These are phyloP conservation scores for Liposcelis brunnea DNA, from an alignment of 2,888 invertebrate genomes.

Conservation along the genomic window DNA sequence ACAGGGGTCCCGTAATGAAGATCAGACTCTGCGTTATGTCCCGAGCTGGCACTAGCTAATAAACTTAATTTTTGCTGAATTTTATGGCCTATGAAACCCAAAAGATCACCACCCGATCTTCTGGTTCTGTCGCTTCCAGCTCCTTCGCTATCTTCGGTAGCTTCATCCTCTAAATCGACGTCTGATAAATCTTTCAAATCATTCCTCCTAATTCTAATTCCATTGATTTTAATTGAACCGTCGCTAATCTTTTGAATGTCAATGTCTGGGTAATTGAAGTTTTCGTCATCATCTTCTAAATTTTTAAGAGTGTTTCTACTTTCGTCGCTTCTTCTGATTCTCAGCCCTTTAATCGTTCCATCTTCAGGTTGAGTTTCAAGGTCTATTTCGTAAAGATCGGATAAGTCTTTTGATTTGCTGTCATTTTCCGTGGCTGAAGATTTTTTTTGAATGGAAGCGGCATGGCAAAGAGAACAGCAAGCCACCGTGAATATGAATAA, in stretches of 20 bases:
- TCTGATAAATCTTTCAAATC: neutral
- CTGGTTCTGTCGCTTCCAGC: neutral
- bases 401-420: neutral
- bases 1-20: slow-evolving; percentile 12
- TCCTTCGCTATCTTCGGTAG: neutral
- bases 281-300: neutral
- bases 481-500: no score
- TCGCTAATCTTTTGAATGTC: slow-evolving; percentile 1
- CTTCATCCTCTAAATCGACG: slow-evolving; percentile 1
- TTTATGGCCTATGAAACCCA: neutral
- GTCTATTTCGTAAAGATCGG: slow-evolving; percentile 2
- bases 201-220: slow-evolving; percentile 1
- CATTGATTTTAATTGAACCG: neutral
- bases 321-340: neutral
- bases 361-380: neutral
- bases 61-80: neutral
- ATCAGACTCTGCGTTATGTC: slow-evolving; percentile 9
- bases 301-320: neutral
- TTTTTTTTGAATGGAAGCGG: neutral
- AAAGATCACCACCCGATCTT: neutral
- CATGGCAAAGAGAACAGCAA: no score
- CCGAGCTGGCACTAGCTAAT: neutral
- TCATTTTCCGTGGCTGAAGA: neutral
- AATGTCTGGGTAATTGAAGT: neutral
- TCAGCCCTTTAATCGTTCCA: slow-evolving; percentile 1